Evolutionary conservation across 37 sponge, comb jelly and placozoan genomes (phyloP), one percentile per base, ranked within the genome.

Genomic region (Mnemiopsis leidyi): DNA sequence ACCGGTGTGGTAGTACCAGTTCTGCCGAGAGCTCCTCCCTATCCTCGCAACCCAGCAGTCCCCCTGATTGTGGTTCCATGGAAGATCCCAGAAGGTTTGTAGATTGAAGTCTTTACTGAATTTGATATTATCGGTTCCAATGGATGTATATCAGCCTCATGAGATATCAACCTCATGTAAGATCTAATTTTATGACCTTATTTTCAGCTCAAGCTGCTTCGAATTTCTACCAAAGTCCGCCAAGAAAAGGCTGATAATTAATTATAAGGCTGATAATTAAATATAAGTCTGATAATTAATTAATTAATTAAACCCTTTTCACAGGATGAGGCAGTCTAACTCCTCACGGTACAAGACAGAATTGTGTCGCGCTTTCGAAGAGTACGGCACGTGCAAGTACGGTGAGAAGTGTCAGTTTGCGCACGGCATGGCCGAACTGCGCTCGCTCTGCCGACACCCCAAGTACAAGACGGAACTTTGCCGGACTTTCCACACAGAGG

Each of bases 341-440:
- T 94, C 94, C 23, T 93, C 93, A 36, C 96, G 99, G 37, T 98
- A 98, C 96, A 98, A 98, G 93, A 98, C 99, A 20, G 99, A 98
- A 94, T 94, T 98, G 31, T 98, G 99, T 85, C 93, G 99, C 34
- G 95, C 99, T 0, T 98, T 83, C 71, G 96, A 95, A 76, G 99
- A 98, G 82, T 94, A 93, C 69, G 96, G 97, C 23, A 82, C 92
- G 23, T 98, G 99, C 95, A 97, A 96, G 92, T 98, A 98, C 73
- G 96, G 97, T 0, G 99, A 98, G 93, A 97, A 97, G 92, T 98
- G 99, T 93, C 99, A 98, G 88, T 98, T 98, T 88, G 99, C 99
- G 2, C 99, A 98, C 88, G 99, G 99, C 23, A 83, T 82, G 37
- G 93, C 95, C 69, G 99, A 98, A 40, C 94, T 97, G 0, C 90